Base-by-base conservation (phyloP, 2,888 invertebrate species). In the Melinopterus prodromus region DNA sequence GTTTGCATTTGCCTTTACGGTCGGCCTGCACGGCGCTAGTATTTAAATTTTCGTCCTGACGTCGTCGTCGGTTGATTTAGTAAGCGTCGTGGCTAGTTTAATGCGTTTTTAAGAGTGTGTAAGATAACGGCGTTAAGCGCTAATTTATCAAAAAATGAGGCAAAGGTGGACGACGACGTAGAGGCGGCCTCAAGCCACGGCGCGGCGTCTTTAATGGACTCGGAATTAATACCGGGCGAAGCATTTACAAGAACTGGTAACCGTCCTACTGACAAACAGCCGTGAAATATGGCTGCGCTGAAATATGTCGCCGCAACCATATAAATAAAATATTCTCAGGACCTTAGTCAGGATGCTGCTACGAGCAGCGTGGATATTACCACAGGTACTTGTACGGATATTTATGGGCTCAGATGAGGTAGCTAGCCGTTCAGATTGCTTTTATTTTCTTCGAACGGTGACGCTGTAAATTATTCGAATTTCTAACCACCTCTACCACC, bases 201-300 rank as follows among this genome's bases (percentile, higher is more conserved):
- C 53, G 53, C 53, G 53, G 53, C 12, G 9, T 53, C 53, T 53
- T 53, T 53, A 53, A 53, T 71, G 71, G 12, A n/a, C 74, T 7
- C 36, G 37, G 74, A 37, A 74, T 74, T 74, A 74, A 74, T 74
- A 36, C 74, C 74, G 36, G 9, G 37, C 35, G 74, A 37, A 35
- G 74, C n/a, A 37, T 74, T 74, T 74, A 74, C 74, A 74, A 74
- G 74, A 35, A 74, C 35, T 74, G 74, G 72, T 72, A 36, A 72
- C 35, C 72, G 72, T 72, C 72, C 26, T 26, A 37, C 36, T 74
- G 74, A 74, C 74, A 74, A 74, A 74, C 74, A 35, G 36, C 36
- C 26, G 36, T 74, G 74, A 74, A 74, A 36, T 74, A 74, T 74
- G 74, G 35, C 14, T 26, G 26, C 71, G 71, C 16, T 71, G 71